These are phyloP conservation scores for Luscinia megarhynchos DNA, from an alignment of 2,797 vertebrate genomes.

Conservation along the genomic window DNA sequence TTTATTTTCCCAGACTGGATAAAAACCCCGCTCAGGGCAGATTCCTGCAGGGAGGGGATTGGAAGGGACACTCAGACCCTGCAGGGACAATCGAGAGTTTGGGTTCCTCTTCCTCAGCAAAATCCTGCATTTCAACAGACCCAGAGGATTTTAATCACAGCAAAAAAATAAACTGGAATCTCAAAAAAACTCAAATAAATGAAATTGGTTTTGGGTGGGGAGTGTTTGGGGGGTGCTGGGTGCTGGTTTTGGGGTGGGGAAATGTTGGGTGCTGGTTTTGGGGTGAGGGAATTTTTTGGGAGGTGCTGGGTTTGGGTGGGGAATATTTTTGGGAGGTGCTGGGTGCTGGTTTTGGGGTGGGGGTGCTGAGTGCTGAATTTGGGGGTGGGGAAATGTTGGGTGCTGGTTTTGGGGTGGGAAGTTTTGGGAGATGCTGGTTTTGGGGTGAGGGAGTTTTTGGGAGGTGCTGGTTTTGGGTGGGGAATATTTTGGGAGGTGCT, in stretches of 20 bases:
- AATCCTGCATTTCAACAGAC: neutral
- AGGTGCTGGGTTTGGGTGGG: neutral
- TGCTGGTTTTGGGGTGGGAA: too few relatives aligned
- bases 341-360: too few relatives aligned
- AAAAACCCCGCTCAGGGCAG: fast-evolving
- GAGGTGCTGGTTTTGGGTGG: too few relatives aligned
- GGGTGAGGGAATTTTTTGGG: neutral
- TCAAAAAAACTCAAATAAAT: neutral
- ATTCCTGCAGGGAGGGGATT: neutral
- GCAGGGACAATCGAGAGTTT: neutral
- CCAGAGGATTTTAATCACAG: neutral
- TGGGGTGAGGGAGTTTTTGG: too few relatives aligned
- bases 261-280: too few relatives aligned
- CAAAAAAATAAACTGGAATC: neutral
- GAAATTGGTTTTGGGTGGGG: neutral
- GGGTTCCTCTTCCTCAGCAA: neutral
- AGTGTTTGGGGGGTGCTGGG: too few relatives aligned
- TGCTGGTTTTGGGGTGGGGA: neutral
- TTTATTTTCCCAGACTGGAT: neutral
- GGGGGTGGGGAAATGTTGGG: too few relatives aligned
- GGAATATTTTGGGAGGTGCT: too few relatives aligned
- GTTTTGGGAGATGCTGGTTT: too few relatives aligned
- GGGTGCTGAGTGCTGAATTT: too few relatives aligned
- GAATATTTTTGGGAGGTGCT: neutral
- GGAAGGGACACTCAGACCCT: neutral